Percentiles rank a stretch among this genome's conserved stretches.
These are phyloP conservation scores for Huso huso DNA, from an alignment of 2,797 vertebrate genomes.

Conservation along the genomic window DNA sequence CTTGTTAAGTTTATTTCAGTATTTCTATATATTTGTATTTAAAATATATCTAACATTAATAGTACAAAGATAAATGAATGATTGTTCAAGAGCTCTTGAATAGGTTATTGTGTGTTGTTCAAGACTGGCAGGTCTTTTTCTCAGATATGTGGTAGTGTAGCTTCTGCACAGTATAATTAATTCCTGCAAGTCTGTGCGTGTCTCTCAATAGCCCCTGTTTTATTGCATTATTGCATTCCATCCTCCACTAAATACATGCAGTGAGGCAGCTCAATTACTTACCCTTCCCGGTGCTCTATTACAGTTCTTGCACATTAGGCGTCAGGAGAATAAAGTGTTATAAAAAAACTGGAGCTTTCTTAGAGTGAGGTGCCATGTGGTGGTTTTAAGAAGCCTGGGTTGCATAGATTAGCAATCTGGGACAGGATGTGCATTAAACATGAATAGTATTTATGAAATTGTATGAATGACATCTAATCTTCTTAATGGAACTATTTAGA, in stretches of 20 bases:
- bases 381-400: background rate
- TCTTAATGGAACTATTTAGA: background rate
- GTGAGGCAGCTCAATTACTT: background rate
- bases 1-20: no score
- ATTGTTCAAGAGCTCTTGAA: no score
- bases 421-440: background rate
- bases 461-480: background rate
- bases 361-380: background rate
- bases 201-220: background rate
- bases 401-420: background rate
- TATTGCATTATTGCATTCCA: background rate
- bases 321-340: background rate
- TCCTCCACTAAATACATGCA: background rate
- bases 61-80: no score
- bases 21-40: no score
- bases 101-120: no score
- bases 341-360: background rate
- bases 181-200: background rate
- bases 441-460: background rate
- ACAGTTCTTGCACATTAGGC: background rate
- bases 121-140: no score
- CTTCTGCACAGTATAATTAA: no score
- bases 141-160: no score
- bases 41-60: no score
- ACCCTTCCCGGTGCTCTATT: background rate